These are phyloP conservation scores for Halocaridina rubra DNA, from an alignment of 2,888 invertebrate species.

Conservation along the genomic window DNA sequence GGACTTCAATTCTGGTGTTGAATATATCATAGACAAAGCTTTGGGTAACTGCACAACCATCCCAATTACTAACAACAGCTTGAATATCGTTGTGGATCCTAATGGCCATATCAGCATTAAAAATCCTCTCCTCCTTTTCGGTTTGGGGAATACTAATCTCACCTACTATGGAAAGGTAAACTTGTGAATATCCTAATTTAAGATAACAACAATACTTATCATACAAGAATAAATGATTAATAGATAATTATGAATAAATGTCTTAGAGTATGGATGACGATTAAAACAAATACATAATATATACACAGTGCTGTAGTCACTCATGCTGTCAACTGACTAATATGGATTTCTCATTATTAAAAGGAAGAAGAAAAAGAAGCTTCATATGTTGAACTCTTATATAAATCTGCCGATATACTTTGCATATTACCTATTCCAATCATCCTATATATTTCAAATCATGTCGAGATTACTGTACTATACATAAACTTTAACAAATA, in stretches of 20 bases:
- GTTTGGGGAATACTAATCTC: background rate
- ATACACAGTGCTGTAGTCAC: too few relatives aligned
- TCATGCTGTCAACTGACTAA: too few relatives aligned
- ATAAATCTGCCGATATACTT: too few relatives aligned
- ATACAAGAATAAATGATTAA: background rate
- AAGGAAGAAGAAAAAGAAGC: too few relatives aligned
- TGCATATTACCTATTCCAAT: too few relatives aligned
- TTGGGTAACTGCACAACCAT: slow-evolving; percentile 41
- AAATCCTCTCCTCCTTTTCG: slow-evolving; percentile 13
- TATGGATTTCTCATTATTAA: too few relatives aligned
- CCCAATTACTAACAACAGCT: background rate
- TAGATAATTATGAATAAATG: too few relatives aligned
- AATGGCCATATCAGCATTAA: slow-evolving; percentile 5
- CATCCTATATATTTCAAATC: too few relatives aligned
- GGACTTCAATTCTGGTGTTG: slow-evolving; percentile 29
- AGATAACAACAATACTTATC: background rate
- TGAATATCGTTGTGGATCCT: slow-evolving; percentile 3
- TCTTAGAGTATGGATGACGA: background rate
- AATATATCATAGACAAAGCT: slow-evolving; percentile 28
- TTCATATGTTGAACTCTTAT: too few relatives aligned
- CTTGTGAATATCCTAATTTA: background rate
- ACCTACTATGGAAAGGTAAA: slow-evolving; percentile 39
- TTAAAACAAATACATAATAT: background rate
- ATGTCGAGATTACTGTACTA: too few relatives aligned
- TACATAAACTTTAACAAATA: too few relatives aligned